Evolutionary conservation across 2,113 vertebrate species (phyloP), one percentile per base, ranked within the genome.

Genomic region (Elachura formosa): DNA sequence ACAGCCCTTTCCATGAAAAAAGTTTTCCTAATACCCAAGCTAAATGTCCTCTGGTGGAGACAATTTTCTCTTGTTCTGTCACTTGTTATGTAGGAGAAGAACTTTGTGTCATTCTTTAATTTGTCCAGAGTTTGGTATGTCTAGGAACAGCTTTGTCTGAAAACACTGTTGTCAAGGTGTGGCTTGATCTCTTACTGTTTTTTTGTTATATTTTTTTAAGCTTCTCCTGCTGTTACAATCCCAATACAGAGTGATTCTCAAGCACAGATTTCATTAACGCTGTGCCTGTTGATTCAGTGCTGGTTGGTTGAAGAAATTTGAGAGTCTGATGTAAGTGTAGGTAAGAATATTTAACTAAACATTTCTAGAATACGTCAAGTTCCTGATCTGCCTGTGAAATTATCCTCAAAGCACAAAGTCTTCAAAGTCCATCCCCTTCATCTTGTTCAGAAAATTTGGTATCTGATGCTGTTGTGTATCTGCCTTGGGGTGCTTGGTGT

Each of bases 391-490:
- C 29, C 43, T 18, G 4, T 73, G 77, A 56, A 56, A 31, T 33
- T 34, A 24, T 36, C 78, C 33, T 86, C 9, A 2, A 62, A 77
- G 49, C n/a, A 67, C 33, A 12, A 18, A 66, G 25, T 58, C 23
- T 52, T 73, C 23, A 3, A 43, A 52, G 29, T 66, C 19, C 3
- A 23, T 77, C 13, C 11, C 19, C 25, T 40, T 31, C 14, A 9
- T 54, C 33, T 52, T 12, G 24, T 43, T 69, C 40, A 43, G 77
- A 28, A 59, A 6, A 31, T 58, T 58, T 0, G 5, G 24, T 54
- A 33, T 75, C 14, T 68, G 58, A 36, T 59, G 34, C 17, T 4
- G 17, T 31, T 0, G 0, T 17, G 13, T 24, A 2, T 10, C 78
- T 78, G 55, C 46, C 28, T n/a, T 61, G 3, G 6, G 24, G 3